A percentile compares a stretch with the other conserved stretches of the same genome.
Evolutionary conservation across 2,888 invertebrate species (phyloP).

Genomic region (Trissonchulus latispiculum): DNA sequence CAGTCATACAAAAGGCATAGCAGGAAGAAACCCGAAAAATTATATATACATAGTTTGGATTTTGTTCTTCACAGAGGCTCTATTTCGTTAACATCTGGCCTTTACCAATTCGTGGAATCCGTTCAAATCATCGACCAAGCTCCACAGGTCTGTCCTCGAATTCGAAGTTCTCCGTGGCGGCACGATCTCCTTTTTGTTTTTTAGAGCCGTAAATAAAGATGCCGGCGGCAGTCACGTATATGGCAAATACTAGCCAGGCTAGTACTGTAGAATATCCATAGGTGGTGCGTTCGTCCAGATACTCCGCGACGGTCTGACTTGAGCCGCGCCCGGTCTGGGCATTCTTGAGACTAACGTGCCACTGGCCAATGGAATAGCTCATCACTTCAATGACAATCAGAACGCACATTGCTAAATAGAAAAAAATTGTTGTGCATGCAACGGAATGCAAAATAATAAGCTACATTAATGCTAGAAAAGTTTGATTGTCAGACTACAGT

Average conservation of each 20-base stretch:
- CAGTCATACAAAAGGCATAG: no score
- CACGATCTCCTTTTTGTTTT: constrained; percentile 71
- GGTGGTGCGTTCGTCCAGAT: not conserved
- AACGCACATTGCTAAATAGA: constrained; percentile 62
- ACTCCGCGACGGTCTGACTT: constrained; percentile 55
- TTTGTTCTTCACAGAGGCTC: no score
- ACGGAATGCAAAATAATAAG: no score
- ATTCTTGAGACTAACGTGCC: constrained; percentile 44
- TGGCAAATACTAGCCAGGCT: constrained; percentile 64
- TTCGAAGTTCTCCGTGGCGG: constrained; percentile 67
- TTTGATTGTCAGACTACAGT: no score
- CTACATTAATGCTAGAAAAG: no score
- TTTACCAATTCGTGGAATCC: no score
- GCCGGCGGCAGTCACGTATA: constrained; percentile 59
- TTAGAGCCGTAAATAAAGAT: constrained; percentile 69
- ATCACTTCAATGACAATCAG: constrained; percentile 72
- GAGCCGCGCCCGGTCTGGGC: constrained; percentile 52
- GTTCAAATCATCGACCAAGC: constrained; percentile 22
- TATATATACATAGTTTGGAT: no score
- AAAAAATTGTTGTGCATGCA: no score
- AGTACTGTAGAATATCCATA: constrained; percentile 50
- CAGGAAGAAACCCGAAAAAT: no score
- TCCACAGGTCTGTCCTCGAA: constrained; percentile 66
- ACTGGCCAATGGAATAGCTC: constrained; percentile 60
- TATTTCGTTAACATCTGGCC: no score